Evolutionary conservation across 23 tunicate species (phyloP).

Genomic region (Ciona savignyi): DNA sequence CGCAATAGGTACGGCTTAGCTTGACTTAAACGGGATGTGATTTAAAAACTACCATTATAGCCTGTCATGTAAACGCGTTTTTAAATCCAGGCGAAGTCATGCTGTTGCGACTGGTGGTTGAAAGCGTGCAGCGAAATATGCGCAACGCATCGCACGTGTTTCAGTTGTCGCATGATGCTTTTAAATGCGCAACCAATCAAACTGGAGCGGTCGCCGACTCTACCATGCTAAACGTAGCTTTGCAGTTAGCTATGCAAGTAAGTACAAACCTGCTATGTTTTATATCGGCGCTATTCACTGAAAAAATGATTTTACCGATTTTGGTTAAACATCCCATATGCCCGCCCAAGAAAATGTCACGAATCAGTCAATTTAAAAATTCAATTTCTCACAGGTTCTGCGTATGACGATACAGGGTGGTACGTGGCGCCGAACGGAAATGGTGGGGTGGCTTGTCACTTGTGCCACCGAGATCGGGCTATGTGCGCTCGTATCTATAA

Average conservation of each 20-base stretch:
- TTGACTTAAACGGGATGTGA: too few relatives aligned
- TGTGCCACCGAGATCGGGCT: slow-evolving; percentile 82
- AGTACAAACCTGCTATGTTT: too few relatives aligned
- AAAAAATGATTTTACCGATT: too few relatives aligned
- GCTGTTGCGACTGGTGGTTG: slow-evolving; percentile 47
- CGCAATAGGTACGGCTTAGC: slow-evolving; percentile 49
- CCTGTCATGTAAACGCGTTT: too few relatives aligned
- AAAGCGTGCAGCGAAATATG: slow-evolving; percentile 44
- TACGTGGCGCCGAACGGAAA: slow-evolving; percentile 50
- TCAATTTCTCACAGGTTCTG: slow-evolving; percentile 57
- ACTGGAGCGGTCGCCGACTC: slow-evolving; percentile 34
- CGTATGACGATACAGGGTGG: slow-evolving; percentile 61
- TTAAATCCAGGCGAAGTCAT: slow-evolving; percentile 53
- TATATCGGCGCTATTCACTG: too few relatives aligned
- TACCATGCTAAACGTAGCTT: slow-evolving; percentile 55
- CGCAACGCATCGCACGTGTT: slow-evolving; percentile 54
- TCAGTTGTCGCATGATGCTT: slow-evolving; percentile 64
- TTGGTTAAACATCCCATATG: too few relatives aligned
- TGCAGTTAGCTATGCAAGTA: slow-evolving; percentile 78
- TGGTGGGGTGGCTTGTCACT: slow-evolving; percentile 85
- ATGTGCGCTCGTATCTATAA: slow-evolving; percentile 54
- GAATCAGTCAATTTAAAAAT: too few relatives aligned
- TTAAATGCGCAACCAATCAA: slow-evolving; percentile 48
- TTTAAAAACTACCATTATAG: too few relatives aligned
- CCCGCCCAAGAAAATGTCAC: too few relatives aligned